Percentiles rank a stretch among this genome's conserved stretches.
Evolutionary conservation across 2,888 invertebrate species (phyloP).

Genomic region (Callyntrura sp.): DNA sequence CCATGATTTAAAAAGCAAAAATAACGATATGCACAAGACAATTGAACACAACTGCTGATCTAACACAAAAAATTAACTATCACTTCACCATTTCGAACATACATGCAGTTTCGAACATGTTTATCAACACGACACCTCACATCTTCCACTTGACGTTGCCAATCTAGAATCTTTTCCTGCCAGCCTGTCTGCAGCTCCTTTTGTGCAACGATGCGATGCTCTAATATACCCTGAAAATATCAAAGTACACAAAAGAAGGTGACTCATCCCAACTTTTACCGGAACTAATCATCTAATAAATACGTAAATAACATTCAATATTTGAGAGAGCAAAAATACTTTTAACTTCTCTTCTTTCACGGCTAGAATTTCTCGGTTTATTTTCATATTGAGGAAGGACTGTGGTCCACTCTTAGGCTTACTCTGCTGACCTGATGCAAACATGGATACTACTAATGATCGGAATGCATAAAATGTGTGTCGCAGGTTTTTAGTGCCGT

Average conservation of each 20-base stretch:
- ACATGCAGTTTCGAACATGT: not conserved
- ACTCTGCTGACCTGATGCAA: not conserved
- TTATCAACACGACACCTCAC: not conserved
- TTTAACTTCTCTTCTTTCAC: constrained; percentile 16
- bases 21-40: too few species aligned
- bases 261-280: too few species aligned
- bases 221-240: too few species aligned
- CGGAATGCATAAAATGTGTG: not conserved
- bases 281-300: too few species aligned
- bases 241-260: too few species aligned
- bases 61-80: too few species aligned
- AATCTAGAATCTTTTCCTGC: not conserved
- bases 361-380: not conserved
- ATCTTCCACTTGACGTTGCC: not conserved
- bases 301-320: too few species aligned
- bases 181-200: not conserved
- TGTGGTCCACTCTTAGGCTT: not conserved
- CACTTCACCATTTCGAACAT: not conserved
- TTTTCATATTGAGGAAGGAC: not conserved
- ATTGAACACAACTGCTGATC: too few species aligned
- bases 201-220: not conserved
- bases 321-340: not conserved
- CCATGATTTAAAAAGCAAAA: too few species aligned
- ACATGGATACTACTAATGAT: not conserved
- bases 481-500: not conserved